A percentile compares a stretch with the other conserved stretches of the same genome.
Conservation (phyloP, 2,888 invertebrate genomes). For the Ommatoiulus sabulosus region DNA sequence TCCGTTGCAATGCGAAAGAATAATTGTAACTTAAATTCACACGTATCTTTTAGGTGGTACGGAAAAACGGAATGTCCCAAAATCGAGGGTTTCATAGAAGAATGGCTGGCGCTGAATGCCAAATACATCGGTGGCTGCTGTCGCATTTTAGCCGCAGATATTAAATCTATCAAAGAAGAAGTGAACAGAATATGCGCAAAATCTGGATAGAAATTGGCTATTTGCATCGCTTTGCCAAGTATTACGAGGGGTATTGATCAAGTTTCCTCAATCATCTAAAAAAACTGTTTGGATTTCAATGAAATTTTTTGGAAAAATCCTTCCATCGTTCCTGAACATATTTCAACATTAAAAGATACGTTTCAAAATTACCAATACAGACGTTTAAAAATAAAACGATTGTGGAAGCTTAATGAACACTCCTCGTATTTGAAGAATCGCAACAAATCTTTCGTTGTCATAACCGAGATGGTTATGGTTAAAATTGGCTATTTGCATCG, state of each 20-base stretch:
- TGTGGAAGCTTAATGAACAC: no score
- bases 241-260: background rate
- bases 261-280: no score
- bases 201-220: background rate
- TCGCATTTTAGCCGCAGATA: slow-evolving; percentile 84
- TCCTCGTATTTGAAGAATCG: no score
- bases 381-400: no score
- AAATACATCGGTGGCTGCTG: slow-evolving; percentile 93
- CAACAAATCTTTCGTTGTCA: no score
- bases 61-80: slow-evolving; percentile 65
- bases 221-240: background rate
- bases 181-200: slow-evolving; percentile 66
- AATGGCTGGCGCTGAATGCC: slow-evolving; percentile 86
- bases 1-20: background rate
- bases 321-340: no score
- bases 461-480: no score
- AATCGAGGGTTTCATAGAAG: slow-evolving; percentile 78
- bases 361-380: no score
- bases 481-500: no score
- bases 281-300: no score
- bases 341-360: no score
- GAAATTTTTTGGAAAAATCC: no score
- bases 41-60: background rate
- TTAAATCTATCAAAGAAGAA: slow-evolving; percentile 81
- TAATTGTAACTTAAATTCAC: background rate